Evolutionary conservation across 2,888 invertebrate genomes (phyloP).

Genomic region (Erebia palarica): DNA sequence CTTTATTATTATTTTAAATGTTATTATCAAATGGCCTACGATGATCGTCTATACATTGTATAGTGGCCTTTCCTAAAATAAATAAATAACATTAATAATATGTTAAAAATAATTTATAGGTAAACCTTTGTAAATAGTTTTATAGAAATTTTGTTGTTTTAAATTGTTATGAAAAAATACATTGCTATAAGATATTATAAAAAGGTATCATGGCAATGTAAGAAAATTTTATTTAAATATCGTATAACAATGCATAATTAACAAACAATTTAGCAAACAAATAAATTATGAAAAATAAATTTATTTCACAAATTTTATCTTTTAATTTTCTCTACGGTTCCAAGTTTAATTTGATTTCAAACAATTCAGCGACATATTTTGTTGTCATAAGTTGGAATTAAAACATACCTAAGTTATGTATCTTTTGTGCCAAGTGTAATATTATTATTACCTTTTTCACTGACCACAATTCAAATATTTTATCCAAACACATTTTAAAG

Average conservation of each 20-base stretch:
- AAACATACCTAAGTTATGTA: not conserved
- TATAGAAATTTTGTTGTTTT: not conserved
- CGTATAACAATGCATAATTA: not conserved
- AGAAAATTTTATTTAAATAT: not conserved
- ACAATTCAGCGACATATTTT: conserved; percentile 12
- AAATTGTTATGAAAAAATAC: not conserved
- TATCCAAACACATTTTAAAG: not conserved
- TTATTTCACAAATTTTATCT: conserved; percentile 19
- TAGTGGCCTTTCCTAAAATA: not conserved
- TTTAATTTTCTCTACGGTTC: conserved; percentile 10
- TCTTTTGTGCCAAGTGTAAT: no score
- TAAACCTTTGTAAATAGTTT: not conserved
- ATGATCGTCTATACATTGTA: not conserved
- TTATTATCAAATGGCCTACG: conserved; percentile 18
- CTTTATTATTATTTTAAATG: conserved; percentile 23
- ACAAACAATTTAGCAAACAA: not conserved
- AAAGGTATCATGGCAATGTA: not conserved
- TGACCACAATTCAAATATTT: no score
- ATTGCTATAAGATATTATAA: conserved; percentile 2
- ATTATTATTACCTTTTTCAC: no score
- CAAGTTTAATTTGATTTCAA: not conserved
- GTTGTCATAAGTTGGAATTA: conserved; percentile 20
- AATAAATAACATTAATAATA: not conserved
- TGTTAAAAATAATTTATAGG: conserved; percentile 1
- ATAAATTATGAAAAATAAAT: conserved; percentile 9